Evolutionary conservation across 1,140 invertebrate genomes (phyloP), one percentile per base, ranked within the genome.

Genomic region (Lasaia peninsularis): DNA sequence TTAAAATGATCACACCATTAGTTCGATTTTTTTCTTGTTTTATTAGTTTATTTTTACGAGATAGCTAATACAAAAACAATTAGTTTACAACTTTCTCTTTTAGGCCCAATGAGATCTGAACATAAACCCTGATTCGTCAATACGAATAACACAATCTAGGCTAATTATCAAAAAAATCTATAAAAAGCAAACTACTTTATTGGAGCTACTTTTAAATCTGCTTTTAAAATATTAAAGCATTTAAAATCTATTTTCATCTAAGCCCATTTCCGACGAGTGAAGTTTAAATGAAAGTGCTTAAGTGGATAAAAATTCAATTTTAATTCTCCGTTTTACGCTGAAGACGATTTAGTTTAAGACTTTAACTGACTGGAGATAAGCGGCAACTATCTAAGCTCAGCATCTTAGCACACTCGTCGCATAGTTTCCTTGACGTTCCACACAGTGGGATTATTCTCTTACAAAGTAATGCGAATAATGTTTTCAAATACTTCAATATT

Each of bases 231-330:
- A 18, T 21, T 14, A 6, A 24, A 9, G 10, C 10, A 9, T 40
- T 40, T 18, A 40, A 40, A 40, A 40, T 40, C 37, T 40, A 40
- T 40, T 40, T 40, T 53, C 24, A 31, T 34, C 56, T 63, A 20
- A 35, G 48, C 62, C 65, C 53, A 64, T 62, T 67, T 51, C 54
- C 55, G 55, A 40, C 34, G 49, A 56, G 35, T 52, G 48, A 56
- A 65, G 50, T 18, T 65, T 62, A 37, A 74, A 74, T 56, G 58
- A 65, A 61, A 61, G 51, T 56, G 49, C 57, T 71, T 70, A 73
- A 70, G 63, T 56, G 63, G 69, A 78, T 78, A 79, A 78, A 72
- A 79, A 73, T 73, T 52, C 65, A 74, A 74, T 76, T 67, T 62
- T 71, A 40, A 54, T 54, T 54, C 68, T 32, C 24, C 56, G 57